Evolutionary conservation across 2,888 invertebrate species (phyloP), one percentile per base, ranked within the genome.

Genomic region (Tetanocera ferruginea): DNA sequence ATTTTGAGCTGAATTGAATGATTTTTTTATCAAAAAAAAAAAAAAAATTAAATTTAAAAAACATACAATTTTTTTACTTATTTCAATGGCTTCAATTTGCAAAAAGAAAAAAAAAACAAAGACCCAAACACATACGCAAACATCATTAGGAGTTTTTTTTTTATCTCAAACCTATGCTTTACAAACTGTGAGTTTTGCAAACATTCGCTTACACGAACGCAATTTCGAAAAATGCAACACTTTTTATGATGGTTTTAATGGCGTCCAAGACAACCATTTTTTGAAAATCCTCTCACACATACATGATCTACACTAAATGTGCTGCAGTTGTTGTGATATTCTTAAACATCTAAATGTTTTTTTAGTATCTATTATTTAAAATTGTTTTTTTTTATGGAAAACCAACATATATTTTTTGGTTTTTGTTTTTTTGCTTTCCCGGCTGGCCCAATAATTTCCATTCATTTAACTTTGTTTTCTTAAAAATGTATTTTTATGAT

Each of bases 1-100:
- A 67, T 75, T 78, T 78, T 70, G 64, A 74, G 74, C 74, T 74
- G 69, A 69, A 72, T 76, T 76, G 71, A 71, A 76, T 70, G 69
- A 55, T 70, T 64, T 76, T 51, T 67, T 19, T 76, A 70, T 69
- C 34, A 52, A 72, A 69, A 55, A 75, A 25, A 34, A 31, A 76
- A 76, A 43, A 52, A 75, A 60, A 72, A 43, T 31, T n/a, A 51
- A 77, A 34, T 62, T 80, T 72, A 74, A 31, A 62, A 73, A 25
- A 49, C n/a, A 74, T 57, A 37, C 11, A 14, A 31, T 37, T 19
- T 28, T n/a, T 14, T 17, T 66, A 31, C 19, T 25, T 57, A 52
- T n/a, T 49, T 25, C 19, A 51, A 76, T 62, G 66, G 76, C 70
- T 76, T 76, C 64, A 71, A 28, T 70, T 70, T 70, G 76, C 76